A percentile compares a stretch with the other conserved stretches of the same genome.
These are phyloP conservation scores for Octodonta nipae DNA, from an alignment of 2,888 invertebrate species.

Conservation along the genomic window DNA sequence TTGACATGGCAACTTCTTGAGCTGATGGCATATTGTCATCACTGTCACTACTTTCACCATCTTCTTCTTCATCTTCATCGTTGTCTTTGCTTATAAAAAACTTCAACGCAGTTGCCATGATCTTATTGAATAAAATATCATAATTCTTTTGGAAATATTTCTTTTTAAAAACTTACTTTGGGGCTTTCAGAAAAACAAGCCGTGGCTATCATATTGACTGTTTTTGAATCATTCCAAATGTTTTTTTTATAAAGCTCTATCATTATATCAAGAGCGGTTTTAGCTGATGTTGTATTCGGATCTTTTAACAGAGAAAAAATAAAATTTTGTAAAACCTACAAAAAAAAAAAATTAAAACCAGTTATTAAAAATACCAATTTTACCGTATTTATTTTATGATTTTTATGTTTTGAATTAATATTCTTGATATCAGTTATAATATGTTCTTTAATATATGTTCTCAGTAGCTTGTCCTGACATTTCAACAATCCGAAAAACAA, in stretches of 20 bases:
- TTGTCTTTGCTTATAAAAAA: conserved; percentile 83
- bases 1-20: conserved; percentile 77
- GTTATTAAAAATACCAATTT: no score
- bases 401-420: conserved; percentile 84
- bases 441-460: conserved; percentile 80
- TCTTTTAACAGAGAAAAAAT: conserved; percentile 90
- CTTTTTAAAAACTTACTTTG: conserved; percentile 48
- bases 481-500: conserved; percentile 83
- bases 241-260: conserved; percentile 90
- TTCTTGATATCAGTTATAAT: conserved; percentile 92
- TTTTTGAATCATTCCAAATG: conserved; percentile 94
- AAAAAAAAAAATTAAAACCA: no score
- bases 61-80: conserved; percentile 55
- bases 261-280: conserved; percentile 88
- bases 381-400: conserved; percentile 78
- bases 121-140: conserved; percentile 13
- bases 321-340: conserved; percentile 87
- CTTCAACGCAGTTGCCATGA: conserved; percentile 81
- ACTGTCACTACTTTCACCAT: conserved; percentile 59
- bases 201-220: conserved; percentile 91
- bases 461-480: conserved; percentile 78
- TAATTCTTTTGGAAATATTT: neutral
- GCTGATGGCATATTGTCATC: no score
- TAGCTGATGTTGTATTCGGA: conserved; percentile 74
- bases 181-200: conserved; percentile 91